These are phyloP conservation scores for Drosophila limbata DNA, from an alignment of 2,888 invertebrate species.

Conservation along the genomic window DNA sequence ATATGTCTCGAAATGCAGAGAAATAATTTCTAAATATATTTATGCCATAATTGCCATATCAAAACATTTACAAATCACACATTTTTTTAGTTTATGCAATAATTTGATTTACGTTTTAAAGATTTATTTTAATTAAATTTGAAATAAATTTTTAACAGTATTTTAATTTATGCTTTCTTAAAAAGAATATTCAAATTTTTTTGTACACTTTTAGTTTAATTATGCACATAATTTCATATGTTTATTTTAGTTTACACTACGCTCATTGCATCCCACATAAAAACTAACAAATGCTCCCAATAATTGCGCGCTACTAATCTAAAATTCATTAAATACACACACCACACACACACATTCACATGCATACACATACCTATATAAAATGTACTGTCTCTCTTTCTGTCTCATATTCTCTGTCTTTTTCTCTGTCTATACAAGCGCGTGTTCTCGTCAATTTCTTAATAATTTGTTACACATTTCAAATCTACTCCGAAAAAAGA, in stretches of 20 bases:
- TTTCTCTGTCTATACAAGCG: conserved; percentile 17
- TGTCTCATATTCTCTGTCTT: conserved; percentile 29
- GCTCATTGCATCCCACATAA: conserved; percentile 44
- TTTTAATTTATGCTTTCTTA: background rate
- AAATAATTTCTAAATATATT: conserved; percentile 28
- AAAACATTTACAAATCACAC: conserved; percentile 13
- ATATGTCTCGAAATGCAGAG: conserved; percentile 10
- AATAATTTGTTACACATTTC: conserved; percentile 7
- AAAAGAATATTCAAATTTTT: background rate
- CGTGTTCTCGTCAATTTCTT: conserved; percentile 23
- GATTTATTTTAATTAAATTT: background rate
- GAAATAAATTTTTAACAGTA: background rate
- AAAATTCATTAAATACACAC: background rate
- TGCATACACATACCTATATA: background rate
- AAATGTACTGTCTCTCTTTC: conserved; percentile 27
- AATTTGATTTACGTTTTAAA: background rate
- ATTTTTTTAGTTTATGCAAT: background rate
- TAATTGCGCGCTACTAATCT: conserved; percentile 68
- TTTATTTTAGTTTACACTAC: conserved; percentile 2
- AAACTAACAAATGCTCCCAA: conserved; percentile 48
- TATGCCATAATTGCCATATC: conserved; percentile 26
- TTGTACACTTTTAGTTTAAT: conserved; percentile 11
- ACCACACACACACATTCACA: no score
- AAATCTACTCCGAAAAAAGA: conserved; percentile 33
- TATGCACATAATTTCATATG: conserved; percentile 1